Evolutionary conservation across 2,888 invertebrate genomes (phyloP).

Genomic region (Hipparchia sbordonii): DNA sequence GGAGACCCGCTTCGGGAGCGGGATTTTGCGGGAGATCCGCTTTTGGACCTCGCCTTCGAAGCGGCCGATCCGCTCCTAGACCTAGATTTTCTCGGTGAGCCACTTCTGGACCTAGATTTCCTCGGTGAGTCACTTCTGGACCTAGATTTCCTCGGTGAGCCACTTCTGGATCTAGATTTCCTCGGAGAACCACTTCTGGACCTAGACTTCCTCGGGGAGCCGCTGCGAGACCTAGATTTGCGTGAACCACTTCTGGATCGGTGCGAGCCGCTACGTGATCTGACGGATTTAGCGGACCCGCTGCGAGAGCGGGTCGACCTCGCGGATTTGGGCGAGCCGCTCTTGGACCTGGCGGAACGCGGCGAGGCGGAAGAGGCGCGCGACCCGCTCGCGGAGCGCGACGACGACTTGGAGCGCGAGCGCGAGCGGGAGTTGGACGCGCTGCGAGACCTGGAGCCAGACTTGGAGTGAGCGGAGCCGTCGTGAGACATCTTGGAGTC

Average conservation of each 20-base stretch:
- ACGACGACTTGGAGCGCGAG: slow-evolving; percentile 56
- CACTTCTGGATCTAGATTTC: slow-evolving; percentile 50
- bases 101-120: slow-evolving; percentile 49
- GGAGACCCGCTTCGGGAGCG: slow-evolving; percentile 46
- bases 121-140: slow-evolving; percentile 39
- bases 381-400: slow-evolving; percentile 55
- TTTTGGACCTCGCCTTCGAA: slow-evolving; percentile 41
- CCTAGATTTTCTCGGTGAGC: slow-evolving; percentile 42
- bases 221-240: slow-evolving; percentile 46
- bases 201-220: slow-evolving; percentile 42
- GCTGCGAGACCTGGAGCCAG: slow-evolving; percentile 43
- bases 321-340: slow-evolving; percentile 45
- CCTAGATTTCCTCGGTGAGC: slow-evolving; percentile 41
- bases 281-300: slow-evolving; percentile 45
- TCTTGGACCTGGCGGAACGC: slow-evolving; percentile 41
- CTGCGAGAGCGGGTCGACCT: slow-evolving; percentile 39
- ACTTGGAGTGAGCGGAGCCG: slow-evolving; percentile 53
- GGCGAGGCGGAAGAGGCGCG: slow-evolving; percentile 48
- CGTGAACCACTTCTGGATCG: slow-evolving; percentile 46
- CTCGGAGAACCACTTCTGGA: slow-evolving; percentile 44
- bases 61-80: slow-evolving; percentile 42
- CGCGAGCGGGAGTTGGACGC: slow-evolving; percentile 45
- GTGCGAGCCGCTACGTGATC: slow-evolving; percentile 50
- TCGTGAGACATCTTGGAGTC: slow-evolving; percentile 65
- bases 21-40: slow-evolving; percentile 45